Evolutionary conservation across 2,888 invertebrate species (phyloP), one percentile per base, ranked within the genome.

Genomic region (Belgica antarctica): DNA sequence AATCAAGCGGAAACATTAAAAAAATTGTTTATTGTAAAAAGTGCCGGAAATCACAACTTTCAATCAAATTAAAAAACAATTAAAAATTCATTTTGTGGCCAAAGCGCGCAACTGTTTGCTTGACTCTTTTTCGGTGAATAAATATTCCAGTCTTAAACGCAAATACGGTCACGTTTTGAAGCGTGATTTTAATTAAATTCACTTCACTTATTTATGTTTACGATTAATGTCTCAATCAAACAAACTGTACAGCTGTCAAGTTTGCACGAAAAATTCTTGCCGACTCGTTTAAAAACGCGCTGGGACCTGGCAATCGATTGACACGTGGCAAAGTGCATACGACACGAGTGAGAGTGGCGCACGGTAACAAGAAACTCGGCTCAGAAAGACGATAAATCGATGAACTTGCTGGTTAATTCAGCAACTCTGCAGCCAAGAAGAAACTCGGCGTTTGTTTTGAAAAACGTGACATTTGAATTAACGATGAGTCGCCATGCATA

Each of bases 391-490:
- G 52, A 17, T 8, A 52, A 52, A 52, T 52, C 22, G 22, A 59
- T 59, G 27, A 59, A 59, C 25, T 62, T 27, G 24, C 61, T 61
- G 25, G n/a, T 61, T 61, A 61, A 61, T 27, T 24, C 22, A 61
- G 61, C 61, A 59, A 59, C 8, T 27, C 27, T 10, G 2, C 25
- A 8, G 22, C 4, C 25, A 10, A 59, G 25, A 65, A 65, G 46
- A 47, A 65, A 65, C 41, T 7, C 25, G 19, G 7, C 27, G 15
- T 59, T 59, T 59, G 59, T 59, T 59, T 59, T 52, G 52, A 62
- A 34, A 62, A 65, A 47, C 68, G 68, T 68, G 68, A 68, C 68
- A 68, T 68, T 68, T 57, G 52, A 68, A 68, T 68, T 68, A 68
- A 68, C 59, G 27, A 4, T 27, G 22, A 68, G 46, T 57, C 17